These are phyloP conservation scores for Mobula birostris DNA, from an alignment of 2,113 vertebrate species.

Conservation along the genomic window DNA sequence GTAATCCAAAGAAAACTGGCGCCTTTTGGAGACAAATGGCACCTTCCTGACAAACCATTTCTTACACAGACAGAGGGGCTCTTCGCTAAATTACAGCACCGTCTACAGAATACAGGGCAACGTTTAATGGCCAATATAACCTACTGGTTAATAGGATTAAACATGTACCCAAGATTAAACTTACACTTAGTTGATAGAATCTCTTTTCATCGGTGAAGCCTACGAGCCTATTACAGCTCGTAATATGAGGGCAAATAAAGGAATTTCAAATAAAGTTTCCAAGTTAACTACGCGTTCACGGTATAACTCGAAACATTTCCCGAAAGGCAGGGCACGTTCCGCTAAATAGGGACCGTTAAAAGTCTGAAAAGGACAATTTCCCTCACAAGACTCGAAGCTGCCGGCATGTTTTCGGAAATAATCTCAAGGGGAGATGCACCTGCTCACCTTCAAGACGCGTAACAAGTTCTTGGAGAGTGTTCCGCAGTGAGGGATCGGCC, in stretches of 20 bases:
- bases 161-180: not conserved
- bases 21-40: not conserved
- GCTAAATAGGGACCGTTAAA: not conserved
- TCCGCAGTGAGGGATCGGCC: slow-evolving; percentile 56
- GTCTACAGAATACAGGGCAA: not conserved
- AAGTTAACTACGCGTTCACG: not conserved
- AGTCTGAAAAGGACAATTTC: not conserved
- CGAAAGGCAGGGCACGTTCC: not conserved
- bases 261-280: not conserved
- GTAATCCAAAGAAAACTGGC: not conserved
- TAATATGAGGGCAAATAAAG: too few relatives aligned
- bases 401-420: not conserved
- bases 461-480: slow-evolving; percentile 57
- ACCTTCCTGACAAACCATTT: not conserved
- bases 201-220: not conserved
- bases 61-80: not conserved
- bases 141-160: not conserved
- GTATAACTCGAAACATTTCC: too few relatives aligned
- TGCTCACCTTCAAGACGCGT: slow-evolving; percentile 63
- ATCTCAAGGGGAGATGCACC: slow-evolving; percentile 1
- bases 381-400: not conserved
- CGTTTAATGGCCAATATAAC: not conserved
- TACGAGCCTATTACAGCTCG: not conserved
- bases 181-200: not conserved
- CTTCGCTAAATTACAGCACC: not conserved